Evolutionary conservation across 2,888 invertebrate species (phyloP).

Genomic region (Ichneumon xanthorius): DNA sequence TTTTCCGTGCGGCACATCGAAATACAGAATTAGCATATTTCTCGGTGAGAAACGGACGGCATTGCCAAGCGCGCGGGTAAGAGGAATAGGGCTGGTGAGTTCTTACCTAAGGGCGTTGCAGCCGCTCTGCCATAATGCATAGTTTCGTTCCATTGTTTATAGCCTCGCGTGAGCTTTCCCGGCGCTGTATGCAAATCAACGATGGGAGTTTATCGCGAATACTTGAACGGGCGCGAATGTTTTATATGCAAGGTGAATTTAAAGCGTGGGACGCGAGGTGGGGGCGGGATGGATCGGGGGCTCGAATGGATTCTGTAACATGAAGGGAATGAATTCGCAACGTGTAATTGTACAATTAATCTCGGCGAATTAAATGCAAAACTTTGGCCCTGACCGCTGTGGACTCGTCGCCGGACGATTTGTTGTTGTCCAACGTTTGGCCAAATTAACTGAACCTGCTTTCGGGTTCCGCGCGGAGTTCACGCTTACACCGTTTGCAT

Average conservation of each 20-base stretch:
- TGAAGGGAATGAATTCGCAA: conserved; percentile 1
- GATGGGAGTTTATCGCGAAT: conserved; percentile 68
- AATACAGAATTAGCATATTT: conserved; percentile 27
- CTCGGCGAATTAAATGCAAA: conserved; percentile 21
- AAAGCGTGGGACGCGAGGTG: neutral
- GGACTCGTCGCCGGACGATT: conserved; percentile 13
- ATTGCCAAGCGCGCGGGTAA: neutral
- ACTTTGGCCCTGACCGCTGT: conserved; percentile 17
- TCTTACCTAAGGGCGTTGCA: neutral
- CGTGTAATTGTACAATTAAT: conserved; percentile 47
- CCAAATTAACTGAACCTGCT: conserved; percentile 26
- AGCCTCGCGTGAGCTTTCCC: conserved; percentile 36
- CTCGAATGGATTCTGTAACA: neutral
- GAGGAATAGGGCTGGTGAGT: neutral
- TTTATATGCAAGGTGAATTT: conserved; percentile 25
- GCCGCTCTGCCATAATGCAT: neutral
- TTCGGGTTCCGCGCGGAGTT: neutral
- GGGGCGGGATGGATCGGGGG: neutral
- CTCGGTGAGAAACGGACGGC: neutral
- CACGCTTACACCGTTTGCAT: neutral
- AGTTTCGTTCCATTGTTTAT: conserved; percentile 66
- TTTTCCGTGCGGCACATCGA: neutral
- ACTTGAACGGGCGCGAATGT: conserved; percentile 18
- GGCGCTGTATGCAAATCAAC: conserved; percentile 73
- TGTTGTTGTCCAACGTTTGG: conserved; percentile 16